Conservation (phyloP, 2,113 vertebrate genomes). For the Paradisaea rubra region DNA sequence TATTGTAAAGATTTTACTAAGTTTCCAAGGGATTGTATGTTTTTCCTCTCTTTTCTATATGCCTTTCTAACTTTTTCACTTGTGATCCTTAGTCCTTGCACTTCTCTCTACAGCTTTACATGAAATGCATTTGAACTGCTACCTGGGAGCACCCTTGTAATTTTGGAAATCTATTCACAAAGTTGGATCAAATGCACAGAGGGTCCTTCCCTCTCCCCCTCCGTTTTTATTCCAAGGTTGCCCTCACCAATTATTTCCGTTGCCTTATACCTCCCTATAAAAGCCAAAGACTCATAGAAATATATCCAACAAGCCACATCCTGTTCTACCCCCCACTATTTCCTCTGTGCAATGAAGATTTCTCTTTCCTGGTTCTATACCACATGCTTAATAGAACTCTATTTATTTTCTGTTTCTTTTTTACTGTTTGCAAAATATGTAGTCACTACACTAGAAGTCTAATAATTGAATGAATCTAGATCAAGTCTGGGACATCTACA, state of each 20-base stretch:
- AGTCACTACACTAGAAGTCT: not conserved
- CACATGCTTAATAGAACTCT: not conserved
- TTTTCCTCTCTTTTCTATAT: not conserved
- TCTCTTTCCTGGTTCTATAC: not conserved
- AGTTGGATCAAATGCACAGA: not conserved
- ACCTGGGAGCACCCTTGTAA: not conserved
- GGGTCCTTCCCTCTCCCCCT: not conserved
- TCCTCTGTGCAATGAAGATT: not conserved
- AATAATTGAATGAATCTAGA: not conserved
- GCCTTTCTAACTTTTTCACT: not conserved
- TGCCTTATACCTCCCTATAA: not conserved
- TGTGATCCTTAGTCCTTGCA: not conserved
- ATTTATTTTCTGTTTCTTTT: not conserved
- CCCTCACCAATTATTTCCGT: not conserved
- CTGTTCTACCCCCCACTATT: not conserved
- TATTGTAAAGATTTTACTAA: not conserved
- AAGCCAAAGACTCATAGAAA: not conserved
- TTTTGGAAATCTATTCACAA: not conserved
- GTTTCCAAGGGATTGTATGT: not conserved
- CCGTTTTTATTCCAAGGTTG: not conserved
- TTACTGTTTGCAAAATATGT: not conserved
- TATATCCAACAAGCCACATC: not conserved
- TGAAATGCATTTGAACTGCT: not conserved
- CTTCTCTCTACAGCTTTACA: not conserved
- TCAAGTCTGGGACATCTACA: not conserved